phyloP scores from a whole-genome alignment of 1,140 invertebrate species.

The Orchestia grillus region DNA sequence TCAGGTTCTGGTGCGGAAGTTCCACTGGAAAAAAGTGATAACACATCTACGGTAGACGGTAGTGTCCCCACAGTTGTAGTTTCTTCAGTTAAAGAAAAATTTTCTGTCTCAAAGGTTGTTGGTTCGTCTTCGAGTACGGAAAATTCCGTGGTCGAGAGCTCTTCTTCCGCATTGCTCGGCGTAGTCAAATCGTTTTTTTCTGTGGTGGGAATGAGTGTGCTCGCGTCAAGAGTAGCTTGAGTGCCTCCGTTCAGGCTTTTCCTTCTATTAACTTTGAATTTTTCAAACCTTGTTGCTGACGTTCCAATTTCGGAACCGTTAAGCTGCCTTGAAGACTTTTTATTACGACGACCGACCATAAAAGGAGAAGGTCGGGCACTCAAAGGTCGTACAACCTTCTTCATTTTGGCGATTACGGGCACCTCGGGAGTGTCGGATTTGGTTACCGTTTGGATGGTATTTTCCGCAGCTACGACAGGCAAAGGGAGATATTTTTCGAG shows the following conservation, averaged over 20 bases:
- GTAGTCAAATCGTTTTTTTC: background rate
- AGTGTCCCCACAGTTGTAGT: background rate
- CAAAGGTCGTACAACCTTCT: background rate
- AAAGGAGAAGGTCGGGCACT: conserved; percentile 1
- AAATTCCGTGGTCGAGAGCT: background rate
- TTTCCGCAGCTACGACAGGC: background rate
- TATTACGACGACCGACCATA: conserved; percentile 37
- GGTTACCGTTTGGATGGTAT: background rate
- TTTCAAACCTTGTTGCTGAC: background rate
- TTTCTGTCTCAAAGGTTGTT: background rate
- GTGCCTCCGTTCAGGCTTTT: conserved; percentile 11
- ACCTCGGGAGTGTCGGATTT: background rate
- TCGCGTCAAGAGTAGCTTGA: background rate
- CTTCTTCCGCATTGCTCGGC: background rate
- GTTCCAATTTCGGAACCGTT: background rate
- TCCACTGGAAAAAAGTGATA: background rate
- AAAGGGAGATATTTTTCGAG: conserved; percentile 2
- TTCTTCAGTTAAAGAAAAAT: background rate
- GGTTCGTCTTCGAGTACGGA: background rate
- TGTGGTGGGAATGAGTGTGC: background rate
- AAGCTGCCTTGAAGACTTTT: background rate
- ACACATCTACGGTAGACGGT: background rate
- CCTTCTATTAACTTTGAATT: background rate
- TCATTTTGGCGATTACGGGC: conserved; percentile 16
- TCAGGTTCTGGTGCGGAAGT: background rate